These are phyloP conservation scores for Silurus glanis DNA, from an alignment of 2,113 vertebrate genomes.

Conservation along the genomic window DNA sequence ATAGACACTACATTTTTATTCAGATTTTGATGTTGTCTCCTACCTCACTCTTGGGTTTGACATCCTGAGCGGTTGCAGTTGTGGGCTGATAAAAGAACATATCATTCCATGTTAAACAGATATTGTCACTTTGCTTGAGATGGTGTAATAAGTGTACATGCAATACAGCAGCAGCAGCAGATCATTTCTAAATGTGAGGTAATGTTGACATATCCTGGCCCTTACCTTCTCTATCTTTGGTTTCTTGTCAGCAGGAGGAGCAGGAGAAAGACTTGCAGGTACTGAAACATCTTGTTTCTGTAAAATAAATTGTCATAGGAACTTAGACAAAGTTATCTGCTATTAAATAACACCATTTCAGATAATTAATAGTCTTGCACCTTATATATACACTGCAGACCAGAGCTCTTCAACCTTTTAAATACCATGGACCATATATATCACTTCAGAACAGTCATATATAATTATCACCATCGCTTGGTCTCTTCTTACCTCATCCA, in stretches of 20 bases:
- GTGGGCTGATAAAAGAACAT: background rate
- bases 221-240: slow-evolving; percentile 36
- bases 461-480: too few relatives aligned
- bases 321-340: background rate
- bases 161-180: background rate
- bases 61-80: background rate
- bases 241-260: slow-evolving; percentile 63
- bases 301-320: background rate
- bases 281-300: slow-evolving; percentile 54
- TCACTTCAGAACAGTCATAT: too few relatives aligned
- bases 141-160: background rate
- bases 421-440: too few relatives aligned
- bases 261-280: slow-evolving; percentile 39
- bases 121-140: background rate
- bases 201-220: background rate
- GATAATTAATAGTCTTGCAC: background rate
- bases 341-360: background rate
- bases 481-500: too few relatives aligned
- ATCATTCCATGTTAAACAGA: background rate
- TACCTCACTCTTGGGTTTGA: slow-evolving; percentile 47
- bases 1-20: too few relatives aligned
- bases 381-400: too few relatives aligned
- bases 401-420: too few relatives aligned
- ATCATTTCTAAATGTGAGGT: background rate
- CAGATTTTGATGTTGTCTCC: background rate